Evolutionary conservation across 64 coral and sea anemone species (phyloP).

Genomic region (Cladopsammia gracilis): DNA sequence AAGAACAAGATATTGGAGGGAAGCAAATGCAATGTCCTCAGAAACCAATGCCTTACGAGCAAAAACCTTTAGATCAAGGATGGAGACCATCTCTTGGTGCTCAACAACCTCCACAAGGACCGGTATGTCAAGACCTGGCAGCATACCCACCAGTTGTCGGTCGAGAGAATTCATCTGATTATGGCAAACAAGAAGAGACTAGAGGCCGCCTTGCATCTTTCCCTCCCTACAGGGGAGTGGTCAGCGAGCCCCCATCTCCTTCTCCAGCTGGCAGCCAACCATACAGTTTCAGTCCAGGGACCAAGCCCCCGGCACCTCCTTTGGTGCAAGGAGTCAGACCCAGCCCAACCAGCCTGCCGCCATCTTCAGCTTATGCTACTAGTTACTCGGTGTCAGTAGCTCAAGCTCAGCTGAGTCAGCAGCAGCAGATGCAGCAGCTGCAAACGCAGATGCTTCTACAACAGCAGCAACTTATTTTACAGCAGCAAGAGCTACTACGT

Average conservation of each 20-base stretch:
- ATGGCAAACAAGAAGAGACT: background rate
- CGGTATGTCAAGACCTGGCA: background rate
- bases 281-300: conserved; percentile 4
- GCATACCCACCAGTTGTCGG: background rate
- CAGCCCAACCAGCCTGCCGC: background rate
- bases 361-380: conserved; percentile 58
- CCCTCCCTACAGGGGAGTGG: background rate
- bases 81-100: background rate
- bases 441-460: conserved; percentile 68
- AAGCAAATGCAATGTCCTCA: background rate
- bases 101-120: conserved; percentile 5
- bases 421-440: conserved; percentile 62
- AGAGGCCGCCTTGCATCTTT: background rate
- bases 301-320: conserved; percentile 13
- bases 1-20: background rate
- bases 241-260: background rate
- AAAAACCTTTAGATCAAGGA: background rate
- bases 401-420: conserved; percentile 62
- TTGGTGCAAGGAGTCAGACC: conserved; percentile 48
- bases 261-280: conserved; percentile 4
- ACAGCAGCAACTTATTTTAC: conserved; percentile 64
- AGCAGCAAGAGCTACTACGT: conserved; percentile 66
- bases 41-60: background rate
- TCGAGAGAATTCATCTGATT: conserved; percentile 8
- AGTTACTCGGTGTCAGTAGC: conserved; percentile 73